phyloP scores from a whole-genome alignment of 1,140 invertebrate species.

The Drosophila burlai region DNA sequence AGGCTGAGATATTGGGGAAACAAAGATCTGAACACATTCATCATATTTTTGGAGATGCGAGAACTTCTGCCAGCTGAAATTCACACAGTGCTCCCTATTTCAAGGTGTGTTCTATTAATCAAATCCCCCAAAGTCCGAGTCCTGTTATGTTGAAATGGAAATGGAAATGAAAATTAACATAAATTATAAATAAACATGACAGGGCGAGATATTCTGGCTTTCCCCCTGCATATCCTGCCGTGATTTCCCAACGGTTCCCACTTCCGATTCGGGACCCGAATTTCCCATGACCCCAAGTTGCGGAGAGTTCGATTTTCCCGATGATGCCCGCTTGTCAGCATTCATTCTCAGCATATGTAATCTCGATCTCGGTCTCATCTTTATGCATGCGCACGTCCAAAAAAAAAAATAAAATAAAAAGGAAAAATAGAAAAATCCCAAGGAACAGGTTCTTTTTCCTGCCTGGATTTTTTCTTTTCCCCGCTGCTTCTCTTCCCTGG shows the following conservation, averaged over 20 bases:
- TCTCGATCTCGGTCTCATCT: constrained; percentile 48
- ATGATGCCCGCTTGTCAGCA: constrained; percentile 75
- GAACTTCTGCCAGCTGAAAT: constrained; percentile 21
- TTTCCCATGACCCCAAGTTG: constrained; percentile 69
- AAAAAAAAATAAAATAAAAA: not conserved
- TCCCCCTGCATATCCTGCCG: constrained; percentile 59
- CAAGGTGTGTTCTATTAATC: constrained; percentile 80
- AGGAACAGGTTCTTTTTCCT: constrained; percentile 79
- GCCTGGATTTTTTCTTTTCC: constrained; percentile 30
- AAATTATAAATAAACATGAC: constrained; percentile 76
- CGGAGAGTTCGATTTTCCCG: constrained; percentile 40
- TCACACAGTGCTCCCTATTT: constrained; percentile 33
- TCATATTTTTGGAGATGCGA: constrained; percentile 16
- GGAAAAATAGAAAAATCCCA: constrained; percentile 8
- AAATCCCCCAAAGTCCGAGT: constrained; percentile 31
- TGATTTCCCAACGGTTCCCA: constrained; percentile 66
- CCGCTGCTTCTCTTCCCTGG: not conserved
- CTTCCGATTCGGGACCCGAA: constrained; percentile 64
- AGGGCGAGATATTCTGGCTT: constrained; percentile 22
- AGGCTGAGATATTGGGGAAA: not conserved
- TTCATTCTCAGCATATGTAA: constrained; percentile 52
- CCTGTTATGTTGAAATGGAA: constrained; percentile 64
- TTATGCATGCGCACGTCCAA: constrained; percentile 59
- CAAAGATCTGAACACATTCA: constrained; percentile 27
- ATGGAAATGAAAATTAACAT: constrained; percentile 70